Base-by-base conservation (phyloP, 2,113 vertebrate species). In the Anser brachyrhynchus region DNA sequence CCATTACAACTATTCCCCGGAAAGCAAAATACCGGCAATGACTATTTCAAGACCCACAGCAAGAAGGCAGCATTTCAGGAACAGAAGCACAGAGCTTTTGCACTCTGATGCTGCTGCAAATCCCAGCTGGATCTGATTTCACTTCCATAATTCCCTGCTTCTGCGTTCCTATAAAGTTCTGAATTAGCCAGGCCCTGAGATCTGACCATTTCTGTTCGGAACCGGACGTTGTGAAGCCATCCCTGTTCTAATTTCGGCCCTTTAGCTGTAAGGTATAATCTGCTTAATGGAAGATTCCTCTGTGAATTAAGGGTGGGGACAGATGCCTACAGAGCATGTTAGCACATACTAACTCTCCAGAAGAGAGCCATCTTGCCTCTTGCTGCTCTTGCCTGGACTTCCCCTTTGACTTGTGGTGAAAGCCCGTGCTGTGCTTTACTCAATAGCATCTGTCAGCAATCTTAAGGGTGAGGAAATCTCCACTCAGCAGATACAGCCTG, bases 361-460 rank as follows among this genome's bases (percentile, higher is more conserved):
- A 90, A 83, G 28, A 49, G 9, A 1, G 72, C 73, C 4, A 1
- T 89, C 8, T 1, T 84, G n/a, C 51, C 41, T 80, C 72, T 88
- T 23, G 59, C 66, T 90, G 69, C 65, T 51, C 33, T 84, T 94
- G 65, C 89, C 20, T 67, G 76, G 86, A 19, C 83, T 95, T 91
- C 87, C 61, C 70, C 92, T 92, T 84, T 37, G 87, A 69, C 65
- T 84, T 61, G 71, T 67, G 92, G 72, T 79, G 81, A 95, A 96
- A 96, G 93, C 58, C 59, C 85, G 74, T 22, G 20, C 67, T 91
- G 84, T 89, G 28, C 92, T 95, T 92, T 96, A 70, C 94, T 95
- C 91, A 95, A 94, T 18, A 96, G 84, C 91, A 90, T 94, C 87
- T 94, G 96, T 94, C 87, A 95, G 92, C 95, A 94, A 83, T 91